Evolutionary conservation across 1,140 invertebrate species (phyloP).

Genomic region (Wiebesia pumilae): DNA sequence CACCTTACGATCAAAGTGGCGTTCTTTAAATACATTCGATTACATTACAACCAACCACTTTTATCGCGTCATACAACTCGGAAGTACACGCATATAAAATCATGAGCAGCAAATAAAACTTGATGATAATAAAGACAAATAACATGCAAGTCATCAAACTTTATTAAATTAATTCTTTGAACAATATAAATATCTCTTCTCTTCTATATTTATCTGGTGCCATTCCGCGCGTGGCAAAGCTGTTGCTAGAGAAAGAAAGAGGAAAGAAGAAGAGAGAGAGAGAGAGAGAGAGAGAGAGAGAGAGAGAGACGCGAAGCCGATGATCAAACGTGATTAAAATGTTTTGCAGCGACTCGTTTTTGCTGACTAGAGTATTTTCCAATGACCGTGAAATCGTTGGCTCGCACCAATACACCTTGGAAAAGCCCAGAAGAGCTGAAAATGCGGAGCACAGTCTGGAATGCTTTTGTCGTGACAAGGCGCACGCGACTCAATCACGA

Average conservation of each 20-base stretch:
- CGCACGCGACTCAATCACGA: constrained; percentile 1
- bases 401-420: not conserved
- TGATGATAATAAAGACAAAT: not conserved
- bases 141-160: not conserved
- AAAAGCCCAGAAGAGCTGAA: not conserved
- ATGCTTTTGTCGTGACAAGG: constrained; percentile 27
- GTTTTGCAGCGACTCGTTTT: not conserved
- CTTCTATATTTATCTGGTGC: not conserved
- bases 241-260: not conserved
- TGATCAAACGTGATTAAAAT: constrained; percentile 41
- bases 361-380: not conserved
- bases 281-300: not conserved
- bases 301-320: not conserved
- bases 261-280: not conserved
- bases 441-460: not conserved
- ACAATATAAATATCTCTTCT: not conserved
- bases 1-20: no score
- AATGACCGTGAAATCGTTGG: constrained; percentile 33
- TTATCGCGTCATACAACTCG: not conserved
- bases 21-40: no score
- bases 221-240: not conserved
- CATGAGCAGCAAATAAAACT: not conserved
- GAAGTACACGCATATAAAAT: not conserved
- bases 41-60: no score
- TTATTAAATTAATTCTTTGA: constrained; percentile 19